These are phyloP conservation scores for Peromyscus eremicus DNA, from an alignment of 2,797 vertebrate genomes.

Conservation along the genomic window DNA sequence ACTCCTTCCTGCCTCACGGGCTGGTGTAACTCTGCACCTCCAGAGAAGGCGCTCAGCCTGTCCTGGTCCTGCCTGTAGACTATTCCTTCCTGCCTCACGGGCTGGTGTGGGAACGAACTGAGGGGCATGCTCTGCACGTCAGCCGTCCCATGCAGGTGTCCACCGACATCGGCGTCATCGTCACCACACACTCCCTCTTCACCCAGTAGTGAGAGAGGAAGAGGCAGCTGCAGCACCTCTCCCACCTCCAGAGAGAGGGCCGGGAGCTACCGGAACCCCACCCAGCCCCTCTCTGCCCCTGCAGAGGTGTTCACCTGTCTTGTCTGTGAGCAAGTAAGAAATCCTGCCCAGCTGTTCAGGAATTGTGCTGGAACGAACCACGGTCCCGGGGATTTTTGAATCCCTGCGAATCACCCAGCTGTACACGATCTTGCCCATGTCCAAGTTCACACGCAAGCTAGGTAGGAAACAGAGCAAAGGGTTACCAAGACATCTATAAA, in stretches of 20 bases:
- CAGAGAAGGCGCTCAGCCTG: background rate
- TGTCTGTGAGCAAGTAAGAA: constrained; percentile 98
- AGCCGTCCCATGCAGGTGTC: accelerated
- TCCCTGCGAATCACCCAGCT: constrained; percentile 99
- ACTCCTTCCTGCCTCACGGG: accelerated
- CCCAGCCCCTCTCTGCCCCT: accelerated
- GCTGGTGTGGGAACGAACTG: accelerated
- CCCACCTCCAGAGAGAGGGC: background rate
- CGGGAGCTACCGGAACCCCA: background rate
- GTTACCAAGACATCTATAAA: background rate
- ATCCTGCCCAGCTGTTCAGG: constrained; percentile 98
- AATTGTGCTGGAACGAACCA: constrained; percentile 98
- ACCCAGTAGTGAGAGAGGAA: background rate
- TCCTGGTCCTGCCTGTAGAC: background rate
- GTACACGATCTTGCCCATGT: constrained; percentile 99
- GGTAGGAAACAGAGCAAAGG: background rate
- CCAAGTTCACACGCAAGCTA: constrained; percentile 98
- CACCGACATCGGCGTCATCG: accelerated
- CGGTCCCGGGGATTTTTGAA: constrained; percentile 97
- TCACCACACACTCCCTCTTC: background rate
- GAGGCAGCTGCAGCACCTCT: accelerated
- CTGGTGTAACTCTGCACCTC: background rate
- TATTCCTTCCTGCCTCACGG: background rate
- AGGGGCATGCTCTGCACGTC: accelerated
- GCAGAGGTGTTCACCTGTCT: constrained; percentile 92